Evolutionary conservation across 2,113 vertebrate species (phyloP), one percentile per base, ranked within the genome.

Genomic region (Phalacrocorax aristotelis): DNA sequence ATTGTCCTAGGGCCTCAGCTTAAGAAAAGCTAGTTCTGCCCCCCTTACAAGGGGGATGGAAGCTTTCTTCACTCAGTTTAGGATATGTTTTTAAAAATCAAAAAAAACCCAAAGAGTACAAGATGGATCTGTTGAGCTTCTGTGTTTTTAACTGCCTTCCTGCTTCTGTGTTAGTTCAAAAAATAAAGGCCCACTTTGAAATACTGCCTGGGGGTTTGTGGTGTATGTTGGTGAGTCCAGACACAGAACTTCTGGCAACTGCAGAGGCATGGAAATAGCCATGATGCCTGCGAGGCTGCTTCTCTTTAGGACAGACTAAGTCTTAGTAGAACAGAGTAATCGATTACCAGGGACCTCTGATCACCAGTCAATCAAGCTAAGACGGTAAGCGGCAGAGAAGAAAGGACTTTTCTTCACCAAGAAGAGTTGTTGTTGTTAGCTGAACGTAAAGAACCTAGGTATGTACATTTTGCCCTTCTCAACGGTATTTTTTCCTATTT

Each of bases 161-260:
- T 78, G n/a, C 15, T 74, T 81, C 22, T 40, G 48, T 79, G n/a
- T 57, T 30, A 15, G 51, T 87, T 85, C 21, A 46, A 61, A 49
- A 83, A 97, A 95, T 94, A 96, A 96, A 96, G 49, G 46, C 15
- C 3, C 6, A 2, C n/a, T 83, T 76, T 32, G 46, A 91, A 97
- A 79, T 14, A 13, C 10, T 65, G 58, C 49, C 83, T 85, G 87
- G 16, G 34, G 16, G 34, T 69, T 87, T 90, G 82, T 80, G 81
- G 29, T 84, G n/a, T 48, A 11, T 1, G 0, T 76, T 22, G 11
- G 40, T 38, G 51, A 81, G 77, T 34, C 69, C 74, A 82, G 69
- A 62, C 36, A 11, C 0, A 1, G 74, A 74, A 42, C 40, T 70
- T 19, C 3, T 32, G 75, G 40, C 20, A 69, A 13, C 36, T 49